Conservation (phyloP, 2,888 invertebrate species). For the Trachelus troglodyta region DNA sequence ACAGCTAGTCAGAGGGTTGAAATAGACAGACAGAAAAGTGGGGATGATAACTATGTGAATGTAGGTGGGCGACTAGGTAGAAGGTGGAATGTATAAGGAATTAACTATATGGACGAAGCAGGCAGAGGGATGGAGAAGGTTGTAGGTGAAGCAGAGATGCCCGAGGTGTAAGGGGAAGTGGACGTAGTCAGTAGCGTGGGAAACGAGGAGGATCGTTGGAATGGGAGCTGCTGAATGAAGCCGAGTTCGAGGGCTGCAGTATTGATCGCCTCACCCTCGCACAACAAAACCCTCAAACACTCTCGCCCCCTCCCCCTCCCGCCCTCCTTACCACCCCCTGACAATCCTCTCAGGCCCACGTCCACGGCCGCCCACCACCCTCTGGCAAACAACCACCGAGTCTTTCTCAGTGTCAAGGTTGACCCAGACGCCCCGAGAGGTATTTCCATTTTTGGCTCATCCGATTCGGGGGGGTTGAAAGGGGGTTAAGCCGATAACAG, state of each 20-base stretch:
- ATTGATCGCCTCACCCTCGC: slow-evolving; percentile 62
- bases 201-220: slow-evolving; percentile 23
- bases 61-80: too few species aligned
- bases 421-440: slow-evolving; percentile 34
- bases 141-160: background rate
- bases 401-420: slow-evolving; percentile 56
- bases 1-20: too few species aligned
- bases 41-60: too few species aligned
- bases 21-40: too few species aligned
- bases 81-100: background rate
- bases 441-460: too few species aligned
- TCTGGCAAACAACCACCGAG: slow-evolving; percentile 31
- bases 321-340: slow-evolving; percentile 16
- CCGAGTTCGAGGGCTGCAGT: slow-evolving; percentile 48
- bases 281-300: slow-evolving; percentile 22
- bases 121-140: background rate
- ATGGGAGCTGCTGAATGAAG: slow-evolving; percentile 48
- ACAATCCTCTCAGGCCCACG: slow-evolving; percentile 13
- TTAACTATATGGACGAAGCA: background rate
- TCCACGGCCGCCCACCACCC: slow-evolving; percentile 32
- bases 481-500: too few species aligned
- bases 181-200: slow-evolving; percentile 7
- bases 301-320: slow-evolving; percentile 13
- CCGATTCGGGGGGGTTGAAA: too few species aligned
- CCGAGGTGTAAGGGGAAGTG: background rate